These are phyloP conservation scores for Anagrus nilaparvatae DNA, from an alignment of 1,140 invertebrate genomes.

Conservation along the genomic window DNA sequence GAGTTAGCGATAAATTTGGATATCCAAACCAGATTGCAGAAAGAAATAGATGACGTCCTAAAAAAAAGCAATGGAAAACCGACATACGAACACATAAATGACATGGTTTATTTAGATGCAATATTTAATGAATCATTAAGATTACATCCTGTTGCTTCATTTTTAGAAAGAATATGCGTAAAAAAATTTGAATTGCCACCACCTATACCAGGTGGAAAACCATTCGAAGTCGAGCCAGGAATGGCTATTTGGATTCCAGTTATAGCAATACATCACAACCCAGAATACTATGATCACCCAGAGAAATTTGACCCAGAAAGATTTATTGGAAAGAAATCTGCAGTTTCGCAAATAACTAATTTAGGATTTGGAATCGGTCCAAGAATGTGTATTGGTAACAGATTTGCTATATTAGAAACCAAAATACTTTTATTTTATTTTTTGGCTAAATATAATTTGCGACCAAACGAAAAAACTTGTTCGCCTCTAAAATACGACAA, in stretches of 20 bases:
- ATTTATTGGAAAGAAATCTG: conserved; percentile 33
- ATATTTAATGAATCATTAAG: conserved; percentile 19
- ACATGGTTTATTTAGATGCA: conserved; percentile 18
- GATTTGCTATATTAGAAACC: conserved; percentile 25
- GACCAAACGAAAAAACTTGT: conserved; percentile 17
- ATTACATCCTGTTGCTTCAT: conserved; percentile 27
- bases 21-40: conserved; percentile 16
- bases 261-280: conserved; percentile 40
- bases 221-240: conserved; percentile 32
- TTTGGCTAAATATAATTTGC: conserved; percentile 18
- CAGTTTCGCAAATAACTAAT: background rate
- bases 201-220: conserved; percentile 24
- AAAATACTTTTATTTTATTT: conserved; percentile 24
- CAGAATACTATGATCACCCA: conserved; percentile 45
- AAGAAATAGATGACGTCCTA: conserved; percentile 21
- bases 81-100: conserved; percentile 16
- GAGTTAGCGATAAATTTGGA: conserved; percentile 16
- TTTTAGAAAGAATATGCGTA: conserved; percentile 40
- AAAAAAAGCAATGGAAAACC: conserved; percentile 14
- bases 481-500: conserved; percentile 18
- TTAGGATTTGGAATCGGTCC: conserved; percentile 15
- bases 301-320: conserved; percentile 45
- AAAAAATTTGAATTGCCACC: conserved; percentile 21
- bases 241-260: conserved; percentile 26
- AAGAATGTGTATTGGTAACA: conserved; percentile 13